Evolutionary conservation across 2,888 invertebrate genomes (phyloP), one percentile per base, ranked within the genome.

Genomic region (Periphyllus acericola): DNA sequence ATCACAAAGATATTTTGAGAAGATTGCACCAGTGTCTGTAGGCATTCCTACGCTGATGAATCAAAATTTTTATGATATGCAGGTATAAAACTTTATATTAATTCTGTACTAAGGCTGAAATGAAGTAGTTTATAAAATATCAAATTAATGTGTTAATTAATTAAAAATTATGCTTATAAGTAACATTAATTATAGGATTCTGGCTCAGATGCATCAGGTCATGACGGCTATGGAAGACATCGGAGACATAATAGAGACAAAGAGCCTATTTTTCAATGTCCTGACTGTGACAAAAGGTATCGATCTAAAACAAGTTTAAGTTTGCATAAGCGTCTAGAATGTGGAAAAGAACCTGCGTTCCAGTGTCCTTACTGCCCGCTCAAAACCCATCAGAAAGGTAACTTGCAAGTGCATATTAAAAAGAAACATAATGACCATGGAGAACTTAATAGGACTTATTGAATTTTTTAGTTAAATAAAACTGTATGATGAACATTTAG

Each of bases 291-390:
- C 55, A 90, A 90, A 87, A 90, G 90, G n/a, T 91, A 91, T 89
- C 90, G 90, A 17, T 90, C 90, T 25, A 90, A 90, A 89, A 90
- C 90, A 66, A 90, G 90, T n/a, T 89, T 91, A 34, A 90, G 90
- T 55, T 89, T 90, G 21, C 91, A 91, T 79, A 90, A 90, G 74
- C 89, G 91, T 21, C 89, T 90, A 75, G 91, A 91, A 89, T 91
- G 91, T 89, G 91, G 91, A 32, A 91, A 91, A 89, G 91, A 90
- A 87, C 91, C 91, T 11, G 90, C 90, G 14, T 91, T 91, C 89
- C 90, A 90, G 76, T 91, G 91, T 74, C 90, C 90, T 17, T 90
- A 89, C 83, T 91, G 91, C 89, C 90, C 90, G 52, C 89, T 90
- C 82, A 90, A 90, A 88, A 90, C 90, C 29, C 90, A 90, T 88